Percentiles rank a stretch among this genome's conserved stretches.
Conservation (phyloP, 2,797 vertebrate genomes). For the Macropus fuliginosus region DNA sequence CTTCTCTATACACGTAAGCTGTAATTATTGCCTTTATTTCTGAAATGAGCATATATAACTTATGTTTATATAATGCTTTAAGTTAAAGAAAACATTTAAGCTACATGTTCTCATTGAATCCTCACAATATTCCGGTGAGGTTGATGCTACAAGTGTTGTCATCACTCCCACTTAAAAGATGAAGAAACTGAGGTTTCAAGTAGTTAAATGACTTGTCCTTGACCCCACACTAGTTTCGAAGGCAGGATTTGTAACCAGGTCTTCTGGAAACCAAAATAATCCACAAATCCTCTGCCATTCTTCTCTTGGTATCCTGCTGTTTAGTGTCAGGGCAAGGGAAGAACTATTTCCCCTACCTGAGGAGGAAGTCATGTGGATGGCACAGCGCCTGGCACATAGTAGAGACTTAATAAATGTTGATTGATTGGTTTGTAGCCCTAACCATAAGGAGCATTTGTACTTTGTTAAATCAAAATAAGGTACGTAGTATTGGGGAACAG, state of each 20-base stretch:
- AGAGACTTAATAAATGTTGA: neutral
- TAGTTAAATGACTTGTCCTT: neutral
- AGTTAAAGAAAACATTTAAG: neutral
- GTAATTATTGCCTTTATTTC: neutral
- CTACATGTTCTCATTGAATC: neutral
- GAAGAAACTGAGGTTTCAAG: neutral
- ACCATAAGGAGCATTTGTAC: neutral
- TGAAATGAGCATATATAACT: neutral
- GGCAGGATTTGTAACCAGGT: neutral
- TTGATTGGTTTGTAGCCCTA: neutral
- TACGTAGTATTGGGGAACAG: rapidly evolving
- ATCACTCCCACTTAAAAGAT: neutral
- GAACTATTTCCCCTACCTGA: neutral
- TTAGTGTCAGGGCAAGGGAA: neutral
- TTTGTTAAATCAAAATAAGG: neutral
- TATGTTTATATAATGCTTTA: neutral
- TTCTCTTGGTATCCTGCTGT: neutral
- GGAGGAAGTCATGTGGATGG: neutral
- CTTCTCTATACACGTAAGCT: neutral
- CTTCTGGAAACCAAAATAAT: neutral
- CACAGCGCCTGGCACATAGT: neutral
- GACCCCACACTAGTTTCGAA: neutral
- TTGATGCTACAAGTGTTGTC: neutral
- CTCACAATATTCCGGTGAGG: neutral
- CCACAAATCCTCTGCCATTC: neutral